Conservation (phyloP, 2,797 vertebrate species). For the Sphenodon punctatus region DNA sequence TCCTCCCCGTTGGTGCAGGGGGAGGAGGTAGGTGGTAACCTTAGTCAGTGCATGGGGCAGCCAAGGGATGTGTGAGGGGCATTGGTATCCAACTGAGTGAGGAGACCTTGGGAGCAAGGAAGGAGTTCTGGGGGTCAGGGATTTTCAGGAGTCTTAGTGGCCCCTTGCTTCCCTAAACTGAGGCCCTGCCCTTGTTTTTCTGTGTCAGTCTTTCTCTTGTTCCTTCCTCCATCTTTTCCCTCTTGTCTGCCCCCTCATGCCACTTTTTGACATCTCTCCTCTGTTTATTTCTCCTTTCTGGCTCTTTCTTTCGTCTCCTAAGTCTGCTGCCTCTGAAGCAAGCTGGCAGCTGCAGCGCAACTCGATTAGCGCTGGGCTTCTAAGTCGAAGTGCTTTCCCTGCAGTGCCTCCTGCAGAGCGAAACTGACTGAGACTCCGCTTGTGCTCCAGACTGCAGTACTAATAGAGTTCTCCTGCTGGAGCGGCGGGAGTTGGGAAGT, state of each 20-base stretch:
- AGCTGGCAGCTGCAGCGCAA: neutral
- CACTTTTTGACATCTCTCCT: neutral
- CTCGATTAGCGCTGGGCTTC: constrained; percentile 7
- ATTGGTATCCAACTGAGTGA: no score
- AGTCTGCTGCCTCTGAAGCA: neutral
- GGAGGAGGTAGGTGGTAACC: no score
- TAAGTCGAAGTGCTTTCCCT: constrained; percentile 4
- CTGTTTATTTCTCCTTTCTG: neutral
- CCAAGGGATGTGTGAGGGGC: no score
- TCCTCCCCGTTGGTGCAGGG: no score
- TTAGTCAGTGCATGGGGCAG: no score
- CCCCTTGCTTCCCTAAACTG: no score
- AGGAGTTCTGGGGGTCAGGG: no score
- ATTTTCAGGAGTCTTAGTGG: no score
- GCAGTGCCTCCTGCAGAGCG: neutral
- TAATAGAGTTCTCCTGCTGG: neutral
- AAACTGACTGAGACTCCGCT: neutral
- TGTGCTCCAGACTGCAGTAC: neutral
- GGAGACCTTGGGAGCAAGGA: no score
- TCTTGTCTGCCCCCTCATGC: neutral
- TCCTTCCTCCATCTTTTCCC: neutral
- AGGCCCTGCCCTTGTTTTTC: neutral
- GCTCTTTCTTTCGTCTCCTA: neutral
- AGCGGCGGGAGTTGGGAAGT: neutral
- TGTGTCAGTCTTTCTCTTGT: neutral